A percentile compares a stretch with the other conserved stretches of the same genome.
These are phyloP conservation scores for Helobdella robusta DNA, from an alignment of 2,888 invertebrate species.

Conservation along the genomic window DNA sequence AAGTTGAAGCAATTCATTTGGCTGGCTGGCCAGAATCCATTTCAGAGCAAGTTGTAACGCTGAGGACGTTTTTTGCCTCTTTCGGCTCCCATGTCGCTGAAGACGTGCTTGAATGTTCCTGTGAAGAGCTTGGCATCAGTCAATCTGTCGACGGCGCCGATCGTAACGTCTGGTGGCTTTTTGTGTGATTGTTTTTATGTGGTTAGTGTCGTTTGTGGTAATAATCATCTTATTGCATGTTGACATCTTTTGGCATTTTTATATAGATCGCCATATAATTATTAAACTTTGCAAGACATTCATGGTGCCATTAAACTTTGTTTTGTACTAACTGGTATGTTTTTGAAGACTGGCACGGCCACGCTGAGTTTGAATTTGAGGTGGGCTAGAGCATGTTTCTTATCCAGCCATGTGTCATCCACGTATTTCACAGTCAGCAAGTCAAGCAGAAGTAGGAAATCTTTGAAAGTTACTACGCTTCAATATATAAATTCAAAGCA, in stretches of 20 bases:
- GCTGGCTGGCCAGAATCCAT: too few relatives aligned
- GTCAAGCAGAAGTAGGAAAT: slow-evolving; percentile 10
- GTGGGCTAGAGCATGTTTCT: slow-evolving; percentile 8
- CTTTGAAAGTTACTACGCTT: slow-evolving; percentile 10
- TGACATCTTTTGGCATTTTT: too few relatives aligned
- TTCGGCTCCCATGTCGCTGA: slow-evolving; percentile 8
- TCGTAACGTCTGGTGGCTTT: background rate
- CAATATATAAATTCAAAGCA: too few relatives aligned
- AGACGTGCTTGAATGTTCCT: slow-evolving; percentile 1
- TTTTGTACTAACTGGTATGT: too few relatives aligned
- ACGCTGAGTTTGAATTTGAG: slow-evolving; percentile 14
- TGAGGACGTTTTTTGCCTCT: too few relatives aligned
- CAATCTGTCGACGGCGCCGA: slow-evolving; percentile 16
- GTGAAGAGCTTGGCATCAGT: background rate
- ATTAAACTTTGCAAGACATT: too few relatives aligned
- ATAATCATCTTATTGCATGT: too few relatives aligned
- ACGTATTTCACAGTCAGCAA: slow-evolving; percentile 9
- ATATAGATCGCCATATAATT: too few relatives aligned
- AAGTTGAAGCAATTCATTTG: too few relatives aligned
- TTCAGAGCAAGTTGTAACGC: too few relatives aligned
- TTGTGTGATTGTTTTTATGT: background rate
- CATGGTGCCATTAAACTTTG: too few relatives aligned
- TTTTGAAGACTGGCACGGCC: too few relatives aligned
- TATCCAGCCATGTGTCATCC: slow-evolving; percentile 15
- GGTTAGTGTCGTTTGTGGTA: background rate